Conservation (phyloP, 2,797 vertebrate species). For the Crenuchus spilurus region DNA sequence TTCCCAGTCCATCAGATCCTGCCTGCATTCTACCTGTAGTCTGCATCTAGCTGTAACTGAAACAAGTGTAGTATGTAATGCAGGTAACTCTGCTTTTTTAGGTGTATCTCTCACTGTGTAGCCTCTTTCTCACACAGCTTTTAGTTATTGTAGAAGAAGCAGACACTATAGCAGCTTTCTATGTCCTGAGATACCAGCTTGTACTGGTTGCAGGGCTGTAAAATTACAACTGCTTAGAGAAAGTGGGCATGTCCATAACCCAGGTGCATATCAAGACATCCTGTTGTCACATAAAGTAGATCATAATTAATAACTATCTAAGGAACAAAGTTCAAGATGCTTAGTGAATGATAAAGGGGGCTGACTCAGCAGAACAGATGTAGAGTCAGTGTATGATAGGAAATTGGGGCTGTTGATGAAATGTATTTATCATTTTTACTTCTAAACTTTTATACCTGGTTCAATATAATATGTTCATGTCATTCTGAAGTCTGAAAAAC, state of each 20-base stretch:
- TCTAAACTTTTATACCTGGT: not conserved
- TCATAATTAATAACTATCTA: not conserved
- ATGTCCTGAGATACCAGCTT: not conserved
- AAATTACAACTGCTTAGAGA: not conserved
- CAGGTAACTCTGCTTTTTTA: not conserved
- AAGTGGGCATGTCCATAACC: slow-evolving; percentile 1
- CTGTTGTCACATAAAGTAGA: not conserved
- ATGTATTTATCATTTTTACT: not conserved
- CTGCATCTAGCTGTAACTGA: not conserved
- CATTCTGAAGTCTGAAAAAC: too few species aligned
- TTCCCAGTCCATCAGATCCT: not conserved
- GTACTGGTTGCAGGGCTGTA: not conserved
- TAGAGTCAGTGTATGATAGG: not conserved
- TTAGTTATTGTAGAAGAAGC: not conserved
- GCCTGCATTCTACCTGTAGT: not conserved
- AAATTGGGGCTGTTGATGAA: not conserved
- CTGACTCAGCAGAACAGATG: not conserved
- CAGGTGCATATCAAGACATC: not conserved
- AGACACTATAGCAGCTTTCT: not conserved
- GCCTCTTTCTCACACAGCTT: not conserved
- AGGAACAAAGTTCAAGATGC: not conserved
- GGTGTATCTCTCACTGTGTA: not conserved
- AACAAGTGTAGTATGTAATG: too few species aligned
- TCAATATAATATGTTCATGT: not conserved
- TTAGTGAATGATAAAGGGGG: not conserved